These are phyloP conservation scores for Daubentonia madagascariensis DNA, from an alignment of 2,113 vertebrate species.

Conservation along the genomic window DNA sequence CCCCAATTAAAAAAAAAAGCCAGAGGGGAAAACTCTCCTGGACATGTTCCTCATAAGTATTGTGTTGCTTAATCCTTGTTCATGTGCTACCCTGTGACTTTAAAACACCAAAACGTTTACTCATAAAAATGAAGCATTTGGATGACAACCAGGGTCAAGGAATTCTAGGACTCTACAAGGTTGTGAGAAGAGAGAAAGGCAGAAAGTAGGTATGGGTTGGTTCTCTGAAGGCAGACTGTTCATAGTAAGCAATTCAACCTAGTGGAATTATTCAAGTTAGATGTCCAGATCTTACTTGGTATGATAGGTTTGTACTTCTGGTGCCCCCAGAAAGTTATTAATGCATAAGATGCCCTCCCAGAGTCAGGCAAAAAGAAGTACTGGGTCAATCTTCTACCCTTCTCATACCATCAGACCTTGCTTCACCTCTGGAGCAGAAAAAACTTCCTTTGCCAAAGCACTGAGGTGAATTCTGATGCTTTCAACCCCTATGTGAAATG, in stretches of 20 bases:
- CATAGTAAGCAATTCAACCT: not conserved
- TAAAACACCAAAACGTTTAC: not conserved
- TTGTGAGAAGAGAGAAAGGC: not conserved
- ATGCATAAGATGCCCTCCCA: not conserved
- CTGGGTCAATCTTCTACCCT: not conserved
- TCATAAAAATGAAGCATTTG: not conserved
- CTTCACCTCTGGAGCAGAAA: not conserved
- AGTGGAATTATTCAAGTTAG: not conserved
- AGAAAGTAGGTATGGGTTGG: not conserved
- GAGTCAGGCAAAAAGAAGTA: not conserved
- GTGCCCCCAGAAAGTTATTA: not conserved
- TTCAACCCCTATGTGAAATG: not conserved
- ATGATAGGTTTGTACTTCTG: not conserved
- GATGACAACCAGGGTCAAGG: not conserved
- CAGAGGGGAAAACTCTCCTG: not conserved
- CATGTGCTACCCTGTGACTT: not conserved
- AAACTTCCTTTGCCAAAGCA: not conserved
- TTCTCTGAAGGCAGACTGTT: not conserved
- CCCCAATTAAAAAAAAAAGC: not conserved
- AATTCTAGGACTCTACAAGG: not conserved
- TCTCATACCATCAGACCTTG: not conserved
- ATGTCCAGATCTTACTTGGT: not conserved
- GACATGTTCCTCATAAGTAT: not conserved
- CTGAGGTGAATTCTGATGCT: not conserved
- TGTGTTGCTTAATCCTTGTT: not conserved